Evolutionary conservation across 2,113 vertebrate genomes (phyloP), one percentile per base, ranked within the genome.

Genomic region (Phyllostomus discolor): DNA sequence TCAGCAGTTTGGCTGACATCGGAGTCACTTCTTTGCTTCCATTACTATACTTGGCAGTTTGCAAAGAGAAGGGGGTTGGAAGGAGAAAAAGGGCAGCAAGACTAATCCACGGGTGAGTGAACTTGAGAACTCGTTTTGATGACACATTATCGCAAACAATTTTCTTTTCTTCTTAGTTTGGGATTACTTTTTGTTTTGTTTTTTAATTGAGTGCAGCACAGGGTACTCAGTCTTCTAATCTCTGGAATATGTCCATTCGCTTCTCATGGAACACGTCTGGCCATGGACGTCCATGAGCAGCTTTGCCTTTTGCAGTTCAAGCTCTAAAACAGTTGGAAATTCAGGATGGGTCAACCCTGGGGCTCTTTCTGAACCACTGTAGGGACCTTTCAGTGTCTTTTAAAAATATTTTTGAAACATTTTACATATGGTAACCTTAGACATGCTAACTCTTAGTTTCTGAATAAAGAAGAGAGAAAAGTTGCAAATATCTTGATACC

Each of bases 31-130:
- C 79, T 85, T 80, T 48, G 38, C 89, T 86, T 96, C 95, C n/a
- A 93, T 78, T 80, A 96, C 57, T 83, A 80, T 69, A 83, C 24
- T 89, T 93, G 91, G 81, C 92, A 72, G 54, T 89, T 93, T 86
- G 31, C 86, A 86, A 92, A 95, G 43, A 97, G 86, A 86, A 90
- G 38, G 24, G 35, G 66, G 38, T 57, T 92, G 95, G 57, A 79
- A 97, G 78, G 95, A 79, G 66, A 95, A 88, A 76, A 92, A 73
- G 76, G 90, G 31, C 67, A 87, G 85, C 93, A 85, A 91, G 88
- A 73, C 41, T 52, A 86, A 95, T 90, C 79, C 69, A 72, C 9
- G n/a, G 62, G 33, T 93, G 94, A 86, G 87, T 83, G 94, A 80
- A 79, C 33, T 78, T 72, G 69, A 91, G 73, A 95, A 91, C 90